A percentile compares a stretch with the other conserved stretches of the same genome.
Evolutionary conservation across 2,797 vertebrate genomes (phyloP).

Genomic region (Ptychadena robeensis): DNA sequence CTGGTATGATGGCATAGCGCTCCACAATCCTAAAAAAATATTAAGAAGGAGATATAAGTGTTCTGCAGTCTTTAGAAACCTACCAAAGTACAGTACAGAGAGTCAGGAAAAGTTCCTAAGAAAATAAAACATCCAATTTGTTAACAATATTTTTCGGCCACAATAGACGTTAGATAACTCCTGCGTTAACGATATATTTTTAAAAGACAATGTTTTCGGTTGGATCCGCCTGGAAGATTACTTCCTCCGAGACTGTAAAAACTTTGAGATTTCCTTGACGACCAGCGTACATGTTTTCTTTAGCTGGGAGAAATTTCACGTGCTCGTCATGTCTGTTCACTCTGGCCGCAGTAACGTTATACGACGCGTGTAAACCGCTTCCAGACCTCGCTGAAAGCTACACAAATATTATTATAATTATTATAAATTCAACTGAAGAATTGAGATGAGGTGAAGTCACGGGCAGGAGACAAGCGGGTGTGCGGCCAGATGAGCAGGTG

Average conservation of each 20-base stretch:
- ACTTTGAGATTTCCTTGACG: background rate
- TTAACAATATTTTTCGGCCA: too few species aligned
- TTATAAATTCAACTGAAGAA: conserved; percentile 26
- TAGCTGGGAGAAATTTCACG: background rate
- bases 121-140: too few species aligned
- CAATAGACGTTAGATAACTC: too few species aligned
- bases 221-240: background rate
- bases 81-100: too few species aligned
- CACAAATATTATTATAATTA: conserved; percentile 26
- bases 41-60: too few species aligned
- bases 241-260: conserved; percentile 1
- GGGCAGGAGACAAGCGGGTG: conserved; percentile 11
- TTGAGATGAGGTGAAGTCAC: conserved; percentile 1
- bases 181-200: background rate
- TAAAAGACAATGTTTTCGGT: background rate
- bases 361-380: background rate
- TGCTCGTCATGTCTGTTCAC: background rate
- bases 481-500: background rate
- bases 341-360: background rate
- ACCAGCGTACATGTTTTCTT: background rate
- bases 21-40: too few species aligned
- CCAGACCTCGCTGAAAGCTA: conserved; percentile 1
- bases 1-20: too few species aligned
- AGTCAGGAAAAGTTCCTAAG: too few species aligned
- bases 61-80: too few species aligned